Conservation (phyloP, 2,797 vertebrate species). For the Ispidina picta region DNA sequence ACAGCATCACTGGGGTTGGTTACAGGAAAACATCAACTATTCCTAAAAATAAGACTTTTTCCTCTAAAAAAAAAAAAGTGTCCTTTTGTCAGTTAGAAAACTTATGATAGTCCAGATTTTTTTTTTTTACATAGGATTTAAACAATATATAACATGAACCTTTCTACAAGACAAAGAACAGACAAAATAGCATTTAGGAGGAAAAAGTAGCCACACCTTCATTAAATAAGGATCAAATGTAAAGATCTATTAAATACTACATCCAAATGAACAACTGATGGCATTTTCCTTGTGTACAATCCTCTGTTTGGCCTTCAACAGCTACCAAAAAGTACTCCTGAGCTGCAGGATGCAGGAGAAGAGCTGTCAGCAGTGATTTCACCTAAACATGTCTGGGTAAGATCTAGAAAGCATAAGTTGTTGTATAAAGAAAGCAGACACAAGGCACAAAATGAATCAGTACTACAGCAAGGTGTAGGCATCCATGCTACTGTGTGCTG, state of each 20-base stretch:
- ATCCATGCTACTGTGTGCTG: constrained; percentile 37
- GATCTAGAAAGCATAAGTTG: constrained; percentile 49
- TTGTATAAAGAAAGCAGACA: constrained; percentile 63
- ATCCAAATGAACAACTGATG: neutral
- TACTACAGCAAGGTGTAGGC: constrained; percentile 37
- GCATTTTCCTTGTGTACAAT: neutral
- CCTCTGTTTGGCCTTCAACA: neutral
- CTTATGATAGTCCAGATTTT: neutral
- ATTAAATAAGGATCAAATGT: neutral
- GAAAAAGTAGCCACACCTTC: neutral
- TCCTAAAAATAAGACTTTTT: constrained; percentile 20
- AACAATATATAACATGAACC: neutral
- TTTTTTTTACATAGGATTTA: constrained; percentile 26
- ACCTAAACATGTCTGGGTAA: constrained; percentile 36
- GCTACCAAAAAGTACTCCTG: neutral
- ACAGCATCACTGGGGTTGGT: neutral
- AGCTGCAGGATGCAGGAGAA: neutral
- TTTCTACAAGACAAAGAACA: neutral
- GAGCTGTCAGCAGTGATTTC: neutral
- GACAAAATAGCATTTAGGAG: neutral
- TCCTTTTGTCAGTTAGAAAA: constrained; percentile 46
- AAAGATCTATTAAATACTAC: neutral
- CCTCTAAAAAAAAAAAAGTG: neutral
- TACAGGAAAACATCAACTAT: constrained; percentile 31
- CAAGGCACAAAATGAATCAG: constrained; percentile 71